Evolutionary conservation across 2,113 vertebrate species (phyloP), one percentile per base, ranked within the genome.

Genomic region (Todiramphus saurophagus): DNA sequence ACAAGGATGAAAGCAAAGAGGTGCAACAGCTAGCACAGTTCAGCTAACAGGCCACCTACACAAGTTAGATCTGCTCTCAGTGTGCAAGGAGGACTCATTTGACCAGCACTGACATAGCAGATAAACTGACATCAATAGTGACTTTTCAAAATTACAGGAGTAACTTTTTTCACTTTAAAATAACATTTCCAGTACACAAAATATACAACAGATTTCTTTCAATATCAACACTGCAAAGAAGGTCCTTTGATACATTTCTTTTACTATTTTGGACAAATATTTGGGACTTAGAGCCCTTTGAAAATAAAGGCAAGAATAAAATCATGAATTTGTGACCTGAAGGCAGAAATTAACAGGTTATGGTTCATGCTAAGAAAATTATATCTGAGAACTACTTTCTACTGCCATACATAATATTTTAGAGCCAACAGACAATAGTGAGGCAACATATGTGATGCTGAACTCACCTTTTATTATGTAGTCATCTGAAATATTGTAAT

Each of bases 101-200:
- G 43, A 90, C n/a, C 19, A 77, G 23, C 63, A 60, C 20, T 16
- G 30, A 51, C 62, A 39, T 0, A 89, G 48, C 41, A 88, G 39
- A 33, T 56, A 88, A 84, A 68, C 46, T 55, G 31, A 46, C 50
- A 70, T 16, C 25, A 50, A 35, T 13, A 83, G 1, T 81, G 51
- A 87, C n/a, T 39, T 96, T 96, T 87, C 41, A 66, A 84, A 93
- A 90, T 63, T 19, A 50, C 21, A 82, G 39, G 21, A 94, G 27
- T 67, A 92, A 81, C 20, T 39, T 35, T 73, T 93, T 93, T 64
- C n/a, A 44, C 25, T 92, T 87, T 74, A 77, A 82, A 89, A 86
- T 58, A 79, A 73, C 43, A 79, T 84, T 78, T 75, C 16, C 6
- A 62, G 15, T 51, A 5, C 28, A 73, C 27, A 19, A n/a, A 82